Percentiles rank a stretch among this genome's conserved stretches.
phyloP scores from a whole-genome alignment of 2,797 vertebrate genomes.

The Sebastes matsubarae region DNA sequence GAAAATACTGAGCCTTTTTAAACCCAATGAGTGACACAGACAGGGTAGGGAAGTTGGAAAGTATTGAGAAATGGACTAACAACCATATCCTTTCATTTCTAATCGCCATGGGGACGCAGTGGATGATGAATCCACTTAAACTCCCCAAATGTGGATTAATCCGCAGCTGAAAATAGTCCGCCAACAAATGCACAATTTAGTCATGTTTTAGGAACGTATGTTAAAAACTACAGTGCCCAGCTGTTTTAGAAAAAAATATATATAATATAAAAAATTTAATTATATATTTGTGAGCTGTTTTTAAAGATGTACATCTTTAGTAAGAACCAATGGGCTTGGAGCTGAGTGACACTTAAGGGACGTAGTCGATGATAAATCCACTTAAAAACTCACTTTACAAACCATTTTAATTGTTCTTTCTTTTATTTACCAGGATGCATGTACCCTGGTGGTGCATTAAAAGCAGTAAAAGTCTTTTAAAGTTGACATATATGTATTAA shows the following conservation, averaged over 20 bases:
- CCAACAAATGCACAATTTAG: not conserved
- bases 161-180: not conserved
- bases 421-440: not conserved
- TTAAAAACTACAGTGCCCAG: no score
- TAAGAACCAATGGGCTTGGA: no score
- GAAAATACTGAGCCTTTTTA: not conserved
- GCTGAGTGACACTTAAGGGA: not conserved
- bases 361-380: not conserved
- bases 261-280: not conserved
- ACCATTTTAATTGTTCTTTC: not conserved
- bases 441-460: not conserved
- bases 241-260: not conserved
- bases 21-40: no score
- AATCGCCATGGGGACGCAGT: no score
- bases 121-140: no score
- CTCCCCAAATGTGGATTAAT: not conserved
- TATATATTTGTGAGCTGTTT: not conserved
- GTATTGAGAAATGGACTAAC: no score
- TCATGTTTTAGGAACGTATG: no score
- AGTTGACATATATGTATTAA: not conserved
- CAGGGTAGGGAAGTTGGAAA: fast-evolving
- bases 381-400: not conserved
- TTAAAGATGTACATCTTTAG: no score
- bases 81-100: no score
- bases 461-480: not conserved